Base-by-base conservation (phyloP, 2,113 vertebrate species). In the Tragelaphus scriptus region DNA sequence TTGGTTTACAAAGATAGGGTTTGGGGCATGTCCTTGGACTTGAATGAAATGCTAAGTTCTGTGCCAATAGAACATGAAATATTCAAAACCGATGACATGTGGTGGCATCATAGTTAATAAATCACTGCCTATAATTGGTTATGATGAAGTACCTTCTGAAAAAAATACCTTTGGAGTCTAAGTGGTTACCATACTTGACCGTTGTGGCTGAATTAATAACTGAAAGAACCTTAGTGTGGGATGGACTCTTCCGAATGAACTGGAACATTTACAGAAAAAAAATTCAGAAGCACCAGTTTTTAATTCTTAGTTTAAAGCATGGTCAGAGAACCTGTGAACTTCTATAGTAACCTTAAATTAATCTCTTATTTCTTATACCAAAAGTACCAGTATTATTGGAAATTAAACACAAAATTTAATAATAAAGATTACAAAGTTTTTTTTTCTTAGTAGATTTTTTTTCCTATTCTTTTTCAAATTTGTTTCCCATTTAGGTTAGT, bases 11-110 rank as follows among this genome's bases (percentile, higher is more conserved):
- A 93, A 94, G 28, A 79, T 75, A 40, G 40, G 8, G 40, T 58
- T 89, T 96, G 49, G 19, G 9, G 17, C 21, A 89, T 84, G 21
- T 93, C 23, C 55, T 65, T 86, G 63, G 71, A 53, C 32, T 90
- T 56, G 19, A 94, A 90, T 85, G 40, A 97, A 95, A 95, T 92
- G 26, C 14, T 61, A 26, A 92, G 28, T 32, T 92, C 81, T 85
- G 80, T 63, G 25, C 11, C 28, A 65, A 21, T 55, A 92, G 71
- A 85, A 82, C 65, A 59, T 89, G 85, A 85, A 87, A 55, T 79
- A 32, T 21, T 77, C 30, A 44, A 51, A 93, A 91, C 30, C 4
- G 1, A 23, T 59, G 26, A 14, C n/a, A 71, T 71, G 8, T 28
- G 56, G 6, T 36, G 49, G 36, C 16, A 86, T 85, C 32, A 61